Evolutionary conservation across 2,113 vertebrate species (phyloP).

Genomic region (Sterrhoptilus dennistouni): DNA sequence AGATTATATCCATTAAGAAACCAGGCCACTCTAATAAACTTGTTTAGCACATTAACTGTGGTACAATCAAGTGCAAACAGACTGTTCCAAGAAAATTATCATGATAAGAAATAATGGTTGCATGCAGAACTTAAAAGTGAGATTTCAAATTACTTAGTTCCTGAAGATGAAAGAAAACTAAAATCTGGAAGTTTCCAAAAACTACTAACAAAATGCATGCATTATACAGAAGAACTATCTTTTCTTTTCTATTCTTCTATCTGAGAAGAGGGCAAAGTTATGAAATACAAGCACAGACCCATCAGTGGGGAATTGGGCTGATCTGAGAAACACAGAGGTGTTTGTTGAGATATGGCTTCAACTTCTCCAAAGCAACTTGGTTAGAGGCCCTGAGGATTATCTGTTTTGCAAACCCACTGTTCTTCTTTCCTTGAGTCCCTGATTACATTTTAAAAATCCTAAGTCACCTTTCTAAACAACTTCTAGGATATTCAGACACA

Average conservation of each 20-base stretch:
- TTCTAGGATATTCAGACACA: not conserved
- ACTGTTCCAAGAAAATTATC: not conserved
- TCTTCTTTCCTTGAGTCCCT: not conserved
- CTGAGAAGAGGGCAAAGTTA: not conserved
- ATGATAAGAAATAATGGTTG: not conserved
- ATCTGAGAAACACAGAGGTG: not conserved
- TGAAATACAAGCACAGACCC: not conserved
- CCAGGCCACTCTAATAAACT: not conserved
- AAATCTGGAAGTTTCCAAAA: not conserved
- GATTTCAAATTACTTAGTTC: not conserved
- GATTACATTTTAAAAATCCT: not conserved
- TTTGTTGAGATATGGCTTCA: not conserved
- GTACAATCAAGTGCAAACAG: not conserved
- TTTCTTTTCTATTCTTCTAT: not conserved
- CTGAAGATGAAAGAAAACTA: not conserved
- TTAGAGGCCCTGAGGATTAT: not conserved
- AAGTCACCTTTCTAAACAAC: not conserved
- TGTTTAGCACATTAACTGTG: not conserved
- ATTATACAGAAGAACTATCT: not conserved
- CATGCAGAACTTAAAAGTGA: not conserved
- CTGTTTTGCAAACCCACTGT: not conserved
- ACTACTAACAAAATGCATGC: not conserved
- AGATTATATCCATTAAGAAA: not conserved
- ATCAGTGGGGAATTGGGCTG: not conserved
- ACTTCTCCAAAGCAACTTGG: not conserved